Evolutionary conservation across 2,797 vertebrate species (phyloP).

Genomic region (Tadarida brasiliensis): DNA sequence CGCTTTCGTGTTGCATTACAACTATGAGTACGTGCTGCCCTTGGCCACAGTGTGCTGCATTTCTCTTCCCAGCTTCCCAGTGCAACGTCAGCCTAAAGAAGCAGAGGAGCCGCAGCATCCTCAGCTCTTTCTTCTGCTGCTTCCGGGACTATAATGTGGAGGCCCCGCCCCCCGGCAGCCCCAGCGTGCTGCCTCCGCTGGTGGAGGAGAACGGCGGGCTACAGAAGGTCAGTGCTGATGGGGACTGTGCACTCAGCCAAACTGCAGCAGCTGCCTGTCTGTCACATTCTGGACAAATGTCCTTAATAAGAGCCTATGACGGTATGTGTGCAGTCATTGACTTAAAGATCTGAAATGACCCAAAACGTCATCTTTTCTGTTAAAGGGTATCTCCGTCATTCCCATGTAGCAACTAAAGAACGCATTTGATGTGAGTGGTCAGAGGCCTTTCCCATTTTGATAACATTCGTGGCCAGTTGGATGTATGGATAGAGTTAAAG

Average conservation of each 20-base stretch:
- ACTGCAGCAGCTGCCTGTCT: rapidly evolving
- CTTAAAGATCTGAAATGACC: not conserved
- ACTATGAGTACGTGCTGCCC: rapidly evolving
- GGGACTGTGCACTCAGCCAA: rapidly evolving
- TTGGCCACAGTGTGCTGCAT: not conserved
- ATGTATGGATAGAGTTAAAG: not conserved
- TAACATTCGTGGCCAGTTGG: not conserved
- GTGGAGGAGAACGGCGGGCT: constrained; percentile 96
- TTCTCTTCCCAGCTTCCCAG: constrained; percentile 92
- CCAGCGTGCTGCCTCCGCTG: constrained; percentile 91
- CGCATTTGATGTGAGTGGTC: not conserved
- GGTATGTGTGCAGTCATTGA: not conserved
- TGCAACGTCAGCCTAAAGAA: constrained; percentile 98
- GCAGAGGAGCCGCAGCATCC: constrained; percentile 96
- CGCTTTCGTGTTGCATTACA: rapidly evolving
- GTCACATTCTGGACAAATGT: not conserved
- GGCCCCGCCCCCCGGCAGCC: constrained; percentile 91
- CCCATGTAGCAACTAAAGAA: not conserved
- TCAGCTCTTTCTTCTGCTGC: constrained; percentile 99
- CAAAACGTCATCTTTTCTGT: not conserved
- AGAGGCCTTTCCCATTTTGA: constrained; percentile 6
- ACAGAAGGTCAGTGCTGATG: constrained; percentile 92
- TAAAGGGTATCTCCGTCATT: not conserved
- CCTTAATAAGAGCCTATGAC: not conserved
- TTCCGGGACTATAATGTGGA: constrained; percentile 98